Evolutionary conservation across 1,140 invertebrate species (phyloP).

Genomic region (Zophobas morio): DNA sequence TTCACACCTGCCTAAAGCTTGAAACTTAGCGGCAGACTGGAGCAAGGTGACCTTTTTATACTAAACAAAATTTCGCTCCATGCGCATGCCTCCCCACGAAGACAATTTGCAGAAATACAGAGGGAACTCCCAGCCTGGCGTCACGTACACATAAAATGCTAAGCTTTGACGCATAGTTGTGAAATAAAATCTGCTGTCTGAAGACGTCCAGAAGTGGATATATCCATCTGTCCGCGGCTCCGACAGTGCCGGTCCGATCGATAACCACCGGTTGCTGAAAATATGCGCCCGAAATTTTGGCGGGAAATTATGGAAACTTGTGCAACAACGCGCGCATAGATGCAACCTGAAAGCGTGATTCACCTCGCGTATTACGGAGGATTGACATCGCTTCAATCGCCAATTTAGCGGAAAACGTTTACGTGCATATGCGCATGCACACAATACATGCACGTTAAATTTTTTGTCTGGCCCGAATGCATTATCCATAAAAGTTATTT

Average conservation of each 20-base stretch:
- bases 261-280: no score
- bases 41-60: slow-evolving; percentile 31
- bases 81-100: slow-evolving; percentile 8
- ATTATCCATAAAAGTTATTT: background rate
- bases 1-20: slow-evolving; percentile 10
- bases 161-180: background rate
- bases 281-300: no score
- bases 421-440: slow-evolving; percentile 4
- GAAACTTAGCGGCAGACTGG: slow-evolving; percentile 33
- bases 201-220: no score
- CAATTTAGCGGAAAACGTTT: background rate
- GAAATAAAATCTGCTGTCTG: no score
- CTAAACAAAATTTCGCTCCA: background rate
- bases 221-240: no score
- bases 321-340: no score
- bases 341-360: no score
- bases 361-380: no score
- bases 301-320: no score
- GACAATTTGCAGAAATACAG: slow-evolving; percentile 30
- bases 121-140: slow-evolving; percentile 6
- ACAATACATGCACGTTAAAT: background rate
- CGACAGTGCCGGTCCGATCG: no score
- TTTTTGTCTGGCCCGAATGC: background rate
- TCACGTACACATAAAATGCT: background rate
- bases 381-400: no score